Conservation (phyloP, 1,140 invertebrate species). For the Scaptodrosophila lebanonensis region DNA sequence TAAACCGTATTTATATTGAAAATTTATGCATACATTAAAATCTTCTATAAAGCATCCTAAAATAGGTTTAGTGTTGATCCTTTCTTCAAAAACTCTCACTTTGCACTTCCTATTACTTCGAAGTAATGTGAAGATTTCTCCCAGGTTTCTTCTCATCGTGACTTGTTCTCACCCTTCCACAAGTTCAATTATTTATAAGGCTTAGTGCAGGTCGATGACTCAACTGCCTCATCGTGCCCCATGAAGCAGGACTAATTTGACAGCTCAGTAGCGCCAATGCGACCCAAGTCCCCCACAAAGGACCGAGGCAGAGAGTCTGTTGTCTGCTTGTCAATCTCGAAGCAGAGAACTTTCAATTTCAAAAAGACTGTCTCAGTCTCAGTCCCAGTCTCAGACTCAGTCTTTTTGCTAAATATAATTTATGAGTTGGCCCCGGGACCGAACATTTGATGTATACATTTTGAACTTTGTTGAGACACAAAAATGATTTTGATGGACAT, state of each 20-base stretch:
- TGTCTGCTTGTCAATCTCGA: constrained; percentile 52
- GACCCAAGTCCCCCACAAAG: constrained; percentile 10
- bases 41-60: no score
- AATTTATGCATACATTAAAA: no score
- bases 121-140: no score
- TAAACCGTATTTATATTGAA: no score
- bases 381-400: constrained; percentile 13
- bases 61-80: no score
- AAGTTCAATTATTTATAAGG: no score
- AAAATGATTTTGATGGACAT: constrained; percentile 75
- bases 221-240: constrained; percentile 35
- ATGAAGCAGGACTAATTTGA: constrained; percentile 69
- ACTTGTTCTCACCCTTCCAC: constrained; percentile 3
- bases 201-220: no score
- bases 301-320: constrained; percentile 12
- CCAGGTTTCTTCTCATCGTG: no score
- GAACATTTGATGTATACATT: constrained; percentile 72
- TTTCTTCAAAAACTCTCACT: no score
- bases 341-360: constrained; percentile 54
- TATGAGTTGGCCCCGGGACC: constrained; percentile 40
- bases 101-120: no score
- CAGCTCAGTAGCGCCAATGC: constrained; percentile 57
- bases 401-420: constrained; percentile 55
- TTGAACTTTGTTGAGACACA: constrained; percentile 64
- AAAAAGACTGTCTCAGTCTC: constrained; percentile 9